Evolutionary conservation across 2,888 invertebrate species (phyloP).

Genomic region (Mesorhabditis sp.): DNA sequence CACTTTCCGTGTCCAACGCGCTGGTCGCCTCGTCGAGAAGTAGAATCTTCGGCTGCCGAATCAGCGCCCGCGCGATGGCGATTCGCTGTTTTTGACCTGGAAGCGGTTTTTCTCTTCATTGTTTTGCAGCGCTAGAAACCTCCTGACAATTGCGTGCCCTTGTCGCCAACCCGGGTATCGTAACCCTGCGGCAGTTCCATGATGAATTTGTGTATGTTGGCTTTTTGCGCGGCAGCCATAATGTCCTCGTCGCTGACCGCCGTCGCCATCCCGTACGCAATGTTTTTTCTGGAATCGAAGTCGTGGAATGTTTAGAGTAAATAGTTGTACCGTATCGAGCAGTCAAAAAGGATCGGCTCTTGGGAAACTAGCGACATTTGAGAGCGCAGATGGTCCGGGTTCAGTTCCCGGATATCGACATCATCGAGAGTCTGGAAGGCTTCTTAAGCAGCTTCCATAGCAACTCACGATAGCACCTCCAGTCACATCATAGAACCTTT

Average conservation of each 20-base stretch:
- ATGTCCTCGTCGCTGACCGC: conserved; percentile 52
- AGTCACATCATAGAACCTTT: conserved; percentile 78
- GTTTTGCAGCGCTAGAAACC: conserved; percentile 13
- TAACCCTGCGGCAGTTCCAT: conserved; percentile 58
- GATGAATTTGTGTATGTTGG: conserved; percentile 62
- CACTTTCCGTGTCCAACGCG: conserved; percentile 41
- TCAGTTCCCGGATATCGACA: conserved; percentile 48
- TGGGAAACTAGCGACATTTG: conserved; percentile 86
- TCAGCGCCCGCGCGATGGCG: conserved; percentile 60
- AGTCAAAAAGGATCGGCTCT: conserved; percentile 72
- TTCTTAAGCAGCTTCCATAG: background rate
- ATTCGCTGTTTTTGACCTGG: conserved; percentile 60
- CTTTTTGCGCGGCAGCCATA: conserved; percentile 57
- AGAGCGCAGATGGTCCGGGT: conserved; percentile 69
- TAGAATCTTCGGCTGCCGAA: conserved; percentile 58
- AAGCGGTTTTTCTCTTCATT: background rate
- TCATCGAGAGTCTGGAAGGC: conserved; percentile 51
- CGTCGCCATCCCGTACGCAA: conserved; percentile 38
- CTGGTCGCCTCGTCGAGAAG: conserved; percentile 57
- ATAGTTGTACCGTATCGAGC: conserved; percentile 43
- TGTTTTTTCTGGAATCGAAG: conserved; percentile 17
- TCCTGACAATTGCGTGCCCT: conserved; percentile 59
- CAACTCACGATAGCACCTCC: conserved; percentile 66
- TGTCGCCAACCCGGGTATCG: conserved; percentile 59
- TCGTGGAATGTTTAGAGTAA: conserved; percentile 3